Conservation (phyloP, 2,797 vertebrate genomes). For the Leptatherina wallacei region DNA sequence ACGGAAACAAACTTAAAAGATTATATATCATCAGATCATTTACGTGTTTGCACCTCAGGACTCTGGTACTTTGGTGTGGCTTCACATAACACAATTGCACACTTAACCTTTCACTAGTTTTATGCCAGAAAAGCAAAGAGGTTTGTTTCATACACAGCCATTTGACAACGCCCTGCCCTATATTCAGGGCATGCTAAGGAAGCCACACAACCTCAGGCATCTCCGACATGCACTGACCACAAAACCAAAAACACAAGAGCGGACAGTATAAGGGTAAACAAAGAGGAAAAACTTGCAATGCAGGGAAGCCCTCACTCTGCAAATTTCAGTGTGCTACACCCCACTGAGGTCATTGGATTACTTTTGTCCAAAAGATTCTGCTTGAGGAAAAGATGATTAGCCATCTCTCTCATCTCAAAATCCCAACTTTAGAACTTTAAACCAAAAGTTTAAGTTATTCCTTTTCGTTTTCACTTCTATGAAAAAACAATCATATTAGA, state of each 20-base stretch:
- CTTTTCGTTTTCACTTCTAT: constrained; percentile 14
- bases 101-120: constrained; percentile 43
- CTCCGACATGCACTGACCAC: constrained; percentile 68
- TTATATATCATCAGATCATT: not conserved
- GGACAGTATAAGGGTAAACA: constrained; percentile 71
- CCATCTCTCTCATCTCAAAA: constrained; percentile 12
- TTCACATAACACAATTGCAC: constrained; percentile 15
- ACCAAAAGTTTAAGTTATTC: constrained; percentile 2
- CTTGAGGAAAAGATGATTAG: constrained; percentile 16
- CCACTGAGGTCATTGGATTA: constrained; percentile 35
- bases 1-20: not conserved
- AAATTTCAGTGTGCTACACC: constrained; percentile 32
- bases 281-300: constrained; percentile 48
- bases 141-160: constrained; percentile 39
- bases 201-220: constrained; percentile 80
- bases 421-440: constrained; percentile 24
- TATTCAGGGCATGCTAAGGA: constrained; percentile 67
- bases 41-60: not conserved
- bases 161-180: constrained; percentile 76
- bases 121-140: constrained; percentile 22
- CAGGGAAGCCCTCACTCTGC: constrained; percentile 56
- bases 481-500: not conserved
- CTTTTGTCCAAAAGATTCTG: constrained; percentile 19
- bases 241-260: constrained; percentile 65
- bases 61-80: not conserved